These are phyloP conservation scores for Channa striata DNA, from an alignment of 2,797 vertebrate species.

Conservation along the genomic window DNA sequence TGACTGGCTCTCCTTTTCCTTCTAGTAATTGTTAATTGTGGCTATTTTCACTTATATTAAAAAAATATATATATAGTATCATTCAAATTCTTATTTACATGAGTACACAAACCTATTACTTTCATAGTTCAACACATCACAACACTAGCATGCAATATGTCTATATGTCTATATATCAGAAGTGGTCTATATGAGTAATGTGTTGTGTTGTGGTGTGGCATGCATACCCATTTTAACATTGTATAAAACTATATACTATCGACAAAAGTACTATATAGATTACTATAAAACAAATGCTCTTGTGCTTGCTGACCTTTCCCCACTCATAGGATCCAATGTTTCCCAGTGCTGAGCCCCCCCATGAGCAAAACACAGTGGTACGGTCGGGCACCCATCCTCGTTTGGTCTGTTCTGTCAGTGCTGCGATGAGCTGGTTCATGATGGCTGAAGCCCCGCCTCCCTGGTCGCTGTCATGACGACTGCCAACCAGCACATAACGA, in stretches of 20 bases:
- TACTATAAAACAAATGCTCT: conserved; percentile 21
- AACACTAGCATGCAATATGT: no score
- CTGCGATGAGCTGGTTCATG: conserved; percentile 88
- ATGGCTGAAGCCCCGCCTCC: conserved; percentile 86
- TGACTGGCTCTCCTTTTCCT: background rate
- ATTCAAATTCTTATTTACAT: background rate
- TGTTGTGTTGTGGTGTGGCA: no score
- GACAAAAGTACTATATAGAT: no score
- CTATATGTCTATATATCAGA: no score
- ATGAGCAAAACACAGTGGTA: conserved; percentile 92
- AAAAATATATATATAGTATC: background rate
- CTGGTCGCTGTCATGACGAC: conserved; percentile 82
- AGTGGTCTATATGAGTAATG: no score
- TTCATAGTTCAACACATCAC: no score
- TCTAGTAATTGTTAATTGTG: background rate
- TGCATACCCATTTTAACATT: no score
- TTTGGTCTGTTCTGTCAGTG: conserved; percentile 85
- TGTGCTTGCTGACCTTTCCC: conserved; percentile 89
- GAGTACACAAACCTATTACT: no score
- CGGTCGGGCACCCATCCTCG: conserved; percentile 91
- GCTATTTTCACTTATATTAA: background rate
- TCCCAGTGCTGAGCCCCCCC: conserved; percentile 90
- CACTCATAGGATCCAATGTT: conserved; percentile 95
- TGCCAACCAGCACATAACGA: conserved; percentile 90
- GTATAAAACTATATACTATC: no score